These are phyloP conservation scores for Antheraea assamensis DNA, from an alignment of 2,888 invertebrate genomes.

Conservation along the genomic window DNA sequence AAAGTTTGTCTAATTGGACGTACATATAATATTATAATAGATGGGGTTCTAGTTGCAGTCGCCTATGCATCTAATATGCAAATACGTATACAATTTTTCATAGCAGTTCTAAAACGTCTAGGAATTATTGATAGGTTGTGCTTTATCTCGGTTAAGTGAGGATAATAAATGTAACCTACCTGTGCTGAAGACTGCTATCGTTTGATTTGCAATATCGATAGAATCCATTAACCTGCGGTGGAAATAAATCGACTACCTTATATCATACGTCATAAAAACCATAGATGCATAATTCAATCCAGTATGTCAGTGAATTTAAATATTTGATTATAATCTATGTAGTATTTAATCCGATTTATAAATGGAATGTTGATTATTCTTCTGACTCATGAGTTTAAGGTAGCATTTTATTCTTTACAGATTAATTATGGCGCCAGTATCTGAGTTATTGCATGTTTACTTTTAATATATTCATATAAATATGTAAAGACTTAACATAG, in stretches of 20 bases:
- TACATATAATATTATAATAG: slow-evolving; percentile 12
- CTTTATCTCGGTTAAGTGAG: slow-evolving; percentile 1
- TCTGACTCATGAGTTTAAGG: slow-evolving; percentile 6
- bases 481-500: slow-evolving; percentile 9
- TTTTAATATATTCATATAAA: slow-evolving; percentile 9
- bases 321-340: slow-evolving; percentile 72
- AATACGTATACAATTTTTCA: slow-evolving; percentile 54
- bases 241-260: slow-evolving; percentile 56
- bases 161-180: background rate
- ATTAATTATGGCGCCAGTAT: slow-evolving; percentile 17
- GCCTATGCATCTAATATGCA: slow-evolving; percentile 47
- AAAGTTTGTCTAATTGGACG: slow-evolving; percentile 17
- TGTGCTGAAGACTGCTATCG: slow-evolving; percentile 18
- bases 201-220: slow-evolving; percentile 46
- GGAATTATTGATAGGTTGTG: slow-evolving; percentile 19
- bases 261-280: slow-evolving; percentile 63
- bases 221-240: slow-evolving; percentile 61
- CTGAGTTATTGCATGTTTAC: slow-evolving; percentile 14
- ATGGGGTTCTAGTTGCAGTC: slow-evolving; percentile 30
- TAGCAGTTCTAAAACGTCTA: slow-evolving; percentile 44
- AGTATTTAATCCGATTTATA: slow-evolving; percentile 45
- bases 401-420: slow-evolving; percentile 14
- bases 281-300: slow-evolving; percentile 18
- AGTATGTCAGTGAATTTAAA: slow-evolving; percentile 58
- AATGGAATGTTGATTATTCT: slow-evolving; percentile 21